phyloP scores from a whole-genome alignment of 2,888 invertebrate species.

The Caenorhabditis afra region DNA sequence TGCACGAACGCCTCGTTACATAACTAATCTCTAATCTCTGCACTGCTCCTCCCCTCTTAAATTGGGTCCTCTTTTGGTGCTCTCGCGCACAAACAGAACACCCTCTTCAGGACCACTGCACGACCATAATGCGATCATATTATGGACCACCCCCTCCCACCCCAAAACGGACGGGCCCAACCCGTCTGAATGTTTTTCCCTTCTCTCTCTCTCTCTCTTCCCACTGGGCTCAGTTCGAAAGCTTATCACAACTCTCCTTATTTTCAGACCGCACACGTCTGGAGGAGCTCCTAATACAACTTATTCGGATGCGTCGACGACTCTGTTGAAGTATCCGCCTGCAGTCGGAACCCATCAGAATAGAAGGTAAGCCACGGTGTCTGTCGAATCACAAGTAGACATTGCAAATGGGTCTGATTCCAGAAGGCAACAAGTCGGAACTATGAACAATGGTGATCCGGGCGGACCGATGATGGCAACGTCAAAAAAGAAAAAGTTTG shows the following conservation, averaged over 20 bases:
- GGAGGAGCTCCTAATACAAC: conserved; percentile 43
- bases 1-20: conserved; percentile 14
- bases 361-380: too few relatives aligned
- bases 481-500: conserved; percentile 54
- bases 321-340: conserved; percentile 54
- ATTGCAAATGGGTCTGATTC: background rate
- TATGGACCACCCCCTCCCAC: background rate
- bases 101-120: conserved; percentile 8
- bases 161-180: background rate
- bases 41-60: background rate
- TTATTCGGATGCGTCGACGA: conserved; percentile 60
- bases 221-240: background rate
- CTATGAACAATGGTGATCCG: conserved; percentile 46
- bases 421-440: conserved; percentile 53
- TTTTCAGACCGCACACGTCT: conserved; percentile 53
- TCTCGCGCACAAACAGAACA: conserved; percentile 23
- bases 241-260: too few relatives aligned
- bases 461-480: conserved; percentile 8
- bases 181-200: too few relatives aligned
- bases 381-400: too few relatives aligned
- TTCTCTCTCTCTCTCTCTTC: conserved; percentile 4
- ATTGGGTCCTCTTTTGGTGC: conserved; percentile 1
- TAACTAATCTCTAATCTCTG: conserved; percentile 46
- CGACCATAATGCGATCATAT: conserved; percentile 43
- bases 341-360: conserved; percentile 48